phyloP scores from a whole-genome alignment of 2,888 invertebrate species.

The Agriopis leucophaearia region DNA sequence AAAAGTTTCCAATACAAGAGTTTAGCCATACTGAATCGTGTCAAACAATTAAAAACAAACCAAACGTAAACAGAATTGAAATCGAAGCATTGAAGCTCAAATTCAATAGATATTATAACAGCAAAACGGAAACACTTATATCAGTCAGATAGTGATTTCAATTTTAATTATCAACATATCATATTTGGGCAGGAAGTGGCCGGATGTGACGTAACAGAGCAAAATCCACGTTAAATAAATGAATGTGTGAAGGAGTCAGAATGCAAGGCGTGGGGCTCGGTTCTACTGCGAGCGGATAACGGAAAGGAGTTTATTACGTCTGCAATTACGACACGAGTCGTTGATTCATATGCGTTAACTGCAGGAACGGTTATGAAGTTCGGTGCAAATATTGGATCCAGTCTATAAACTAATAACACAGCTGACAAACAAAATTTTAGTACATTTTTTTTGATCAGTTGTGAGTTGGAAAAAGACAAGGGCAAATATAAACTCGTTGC shows the following conservation, averaged over 20 bases:
- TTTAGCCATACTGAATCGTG: background rate
- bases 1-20: background rate
- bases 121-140: constrained; percentile 10
- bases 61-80: background rate
- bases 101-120: constrained; percentile 2
- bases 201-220: constrained; percentile 23
- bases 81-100: background rate
- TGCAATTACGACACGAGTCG: background rate
- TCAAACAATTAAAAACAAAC: background rate
- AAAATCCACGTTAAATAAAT: constrained; percentile 22
- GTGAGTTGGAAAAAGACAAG: background rate
- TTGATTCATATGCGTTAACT: background rate
- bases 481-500: background rate
- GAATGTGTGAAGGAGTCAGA: constrained; percentile 13
- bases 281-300: background rate
- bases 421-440: no score
- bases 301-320: constrained; percentile 1
- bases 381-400: no score
- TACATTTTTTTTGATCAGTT: no score
- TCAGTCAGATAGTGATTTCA: constrained; percentile 14
- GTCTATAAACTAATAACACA: no score
- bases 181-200: constrained; percentile 22
- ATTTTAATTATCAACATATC: constrained; percentile 23
- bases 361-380: background rate
- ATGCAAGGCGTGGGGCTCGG: constrained; percentile 4